A percentile compares a stretch with the other conserved stretches of the same genome.
Evolutionary conservation across 2,797 vertebrate species (phyloP).

Genomic region (Orientallactaga sibirica): DNA sequence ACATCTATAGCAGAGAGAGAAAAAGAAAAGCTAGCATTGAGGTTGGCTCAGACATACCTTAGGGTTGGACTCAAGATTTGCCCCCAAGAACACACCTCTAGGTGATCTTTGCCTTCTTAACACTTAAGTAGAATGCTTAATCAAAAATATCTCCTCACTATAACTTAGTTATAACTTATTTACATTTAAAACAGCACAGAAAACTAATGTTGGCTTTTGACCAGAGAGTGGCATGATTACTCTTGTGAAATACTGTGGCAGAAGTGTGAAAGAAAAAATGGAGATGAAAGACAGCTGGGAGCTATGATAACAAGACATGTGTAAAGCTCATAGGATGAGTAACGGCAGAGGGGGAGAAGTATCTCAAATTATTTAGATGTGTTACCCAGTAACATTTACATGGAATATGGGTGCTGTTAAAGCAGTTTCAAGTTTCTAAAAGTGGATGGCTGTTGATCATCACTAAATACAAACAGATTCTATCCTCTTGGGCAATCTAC

Average conservation of each 20-base stretch:
- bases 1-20: no score
- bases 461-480: not conserved
- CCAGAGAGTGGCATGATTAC: not conserved
- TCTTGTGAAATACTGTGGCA: not conserved
- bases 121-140: no score
- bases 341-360: not conserved
- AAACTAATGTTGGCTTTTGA: not conserved
- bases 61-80: no score
- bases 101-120: no score
- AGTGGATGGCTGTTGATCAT: not conserved
- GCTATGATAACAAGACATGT: not conserved
- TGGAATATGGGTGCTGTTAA: not conserved
- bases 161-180: no score
- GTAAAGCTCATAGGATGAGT: not conserved
- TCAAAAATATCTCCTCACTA: no score
- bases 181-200: no score
- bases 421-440: not conserved
- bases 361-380: not conserved
- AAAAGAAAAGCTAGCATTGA: no score
- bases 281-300: not conserved
- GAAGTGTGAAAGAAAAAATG: not conserved
- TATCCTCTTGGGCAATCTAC: not conserved
- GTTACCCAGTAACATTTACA: not conserved
- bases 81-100: no score
- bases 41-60: no score